Conservation (phyloP, 2,888 invertebrate genomes). For the Rotaria magnacalcarata region DNA sequence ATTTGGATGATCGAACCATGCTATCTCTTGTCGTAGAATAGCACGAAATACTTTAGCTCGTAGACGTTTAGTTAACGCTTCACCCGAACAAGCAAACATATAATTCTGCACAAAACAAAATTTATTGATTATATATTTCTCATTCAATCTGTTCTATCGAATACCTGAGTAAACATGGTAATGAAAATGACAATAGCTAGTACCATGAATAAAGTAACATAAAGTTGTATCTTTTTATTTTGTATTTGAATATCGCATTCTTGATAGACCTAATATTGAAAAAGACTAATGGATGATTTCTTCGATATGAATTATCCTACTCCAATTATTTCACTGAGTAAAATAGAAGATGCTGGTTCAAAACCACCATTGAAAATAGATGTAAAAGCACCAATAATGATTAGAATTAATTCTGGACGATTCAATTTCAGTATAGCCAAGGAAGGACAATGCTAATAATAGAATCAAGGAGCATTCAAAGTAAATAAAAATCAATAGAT, state of each 20-base stretch:
- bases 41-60: slow-evolving; percentile 55
- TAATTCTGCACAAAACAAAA: slow-evolving; percentile 19
- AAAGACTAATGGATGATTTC: not conserved
- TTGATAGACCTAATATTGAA: not conserved
- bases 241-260: not conserved
- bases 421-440: not conserved
- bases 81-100: slow-evolving; percentile 62
- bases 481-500: no score
- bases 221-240: not conserved
- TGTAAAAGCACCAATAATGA: not conserved
- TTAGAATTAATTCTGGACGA: not conserved
- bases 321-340: not conserved
- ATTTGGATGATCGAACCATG: slow-evolving; percentile 49
- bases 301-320: not conserved
- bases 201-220: not conserved
- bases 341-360: not conserved
- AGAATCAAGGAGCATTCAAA: no score
- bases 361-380: not conserved
- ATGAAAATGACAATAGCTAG: not conserved
- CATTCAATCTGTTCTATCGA: not conserved
- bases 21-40: not conserved
- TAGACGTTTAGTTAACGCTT: slow-evolving; percentile 56
- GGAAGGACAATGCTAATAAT: no score
- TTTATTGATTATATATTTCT: not conserved
- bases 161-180: not conserved